Evolutionary conservation across 35 echinoderm and acorn worm species (phyloP), one percentile per base, ranked within the genome.

Genomic region (Apostichopus californicus): DNA sequence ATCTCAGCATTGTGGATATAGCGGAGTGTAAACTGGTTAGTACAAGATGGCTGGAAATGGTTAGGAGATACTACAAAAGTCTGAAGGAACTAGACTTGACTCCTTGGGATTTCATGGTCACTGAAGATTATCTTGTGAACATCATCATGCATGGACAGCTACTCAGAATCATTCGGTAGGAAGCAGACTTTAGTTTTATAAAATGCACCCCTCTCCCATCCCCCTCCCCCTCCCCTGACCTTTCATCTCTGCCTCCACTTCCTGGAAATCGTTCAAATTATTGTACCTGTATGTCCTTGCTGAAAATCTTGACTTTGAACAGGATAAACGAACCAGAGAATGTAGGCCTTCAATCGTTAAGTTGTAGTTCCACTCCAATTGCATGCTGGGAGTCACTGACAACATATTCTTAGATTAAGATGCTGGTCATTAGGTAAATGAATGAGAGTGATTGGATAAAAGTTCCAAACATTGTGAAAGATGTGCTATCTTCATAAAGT

Each of bases 31-130:
- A 95, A 78, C 61, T 89, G 9, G 94, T 96, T 4, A 96, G 96
- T 75, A 98, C 73, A 81, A 87, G 81, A 73, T 98, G 94, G 93
- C 22, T 18, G 3, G 13, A 79, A 55, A 58, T 90, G 25, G 91
- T 96, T 17, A 87, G 77, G 66, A 64, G 54, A 54, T 94, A 98
- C 77, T 96, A 94, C 72, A 79, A 78, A 58, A 80, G 82, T 8
- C 59, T 96, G 53, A 95, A 93, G 60, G 93, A 91, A 11, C 77
- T 98, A 23, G 96, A 98, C 78, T 71, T 98, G 53, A 93, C 90
- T 2, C 92, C 84, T 0, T 98, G 96, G 96, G 89, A 96, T 77
- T 95, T 86, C 26, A 88, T 96, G 91, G 78, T 98, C 18, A 90
- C 90, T n/a, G 92, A 94, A 78, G 93, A 94, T 9, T 88, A 94